Percentiles rank a stretch among this genome's conserved stretches.
Evolutionary conservation across 2,888 invertebrate species (phyloP).

Genomic region (Selenia dentaria): DNA sequence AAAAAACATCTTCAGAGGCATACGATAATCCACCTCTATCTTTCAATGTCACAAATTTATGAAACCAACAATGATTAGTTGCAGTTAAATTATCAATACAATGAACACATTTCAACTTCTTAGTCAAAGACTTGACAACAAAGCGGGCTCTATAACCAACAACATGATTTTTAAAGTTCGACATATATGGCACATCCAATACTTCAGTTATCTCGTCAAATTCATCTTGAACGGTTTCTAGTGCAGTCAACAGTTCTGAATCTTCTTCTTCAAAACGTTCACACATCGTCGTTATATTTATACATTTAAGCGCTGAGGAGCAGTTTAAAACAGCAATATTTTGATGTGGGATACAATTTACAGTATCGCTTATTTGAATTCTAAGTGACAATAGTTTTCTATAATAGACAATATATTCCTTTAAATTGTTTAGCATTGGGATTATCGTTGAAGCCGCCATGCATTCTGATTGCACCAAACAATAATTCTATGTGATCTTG

Average conservation of each 20-base stretch:
- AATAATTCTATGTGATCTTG: too few species aligned
- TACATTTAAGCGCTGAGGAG: conserved; percentile 1
- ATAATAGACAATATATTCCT: too few species aligned
- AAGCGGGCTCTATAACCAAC: not conserved
- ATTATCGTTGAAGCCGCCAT: too few species aligned
- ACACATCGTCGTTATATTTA: not conserved
- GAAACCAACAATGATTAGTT: not conserved
- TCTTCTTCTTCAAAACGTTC: not conserved
- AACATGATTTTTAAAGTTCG: not conserved
- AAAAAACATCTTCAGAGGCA: too few species aligned
- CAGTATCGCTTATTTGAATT: not conserved
- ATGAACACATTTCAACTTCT: not conserved
- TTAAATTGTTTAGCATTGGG: too few species aligned
- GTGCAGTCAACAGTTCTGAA: not conserved
- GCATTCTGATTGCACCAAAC: too few species aligned
- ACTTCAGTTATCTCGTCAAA: conserved; percentile 1
- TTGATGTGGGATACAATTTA: not conserved
- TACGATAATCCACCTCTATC: too few species aligned
- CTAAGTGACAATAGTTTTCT: too few species aligned
- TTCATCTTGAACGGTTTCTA: not conserved
- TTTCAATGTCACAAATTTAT: too few species aligned
- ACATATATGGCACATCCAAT: not conserved
- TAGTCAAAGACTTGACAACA: not conserved
- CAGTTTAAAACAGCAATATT: conserved; percentile 1
- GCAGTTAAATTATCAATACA: not conserved